Conservation (phyloP, 1,140 invertebrate species). For the Drusus annulatus region DNA sequence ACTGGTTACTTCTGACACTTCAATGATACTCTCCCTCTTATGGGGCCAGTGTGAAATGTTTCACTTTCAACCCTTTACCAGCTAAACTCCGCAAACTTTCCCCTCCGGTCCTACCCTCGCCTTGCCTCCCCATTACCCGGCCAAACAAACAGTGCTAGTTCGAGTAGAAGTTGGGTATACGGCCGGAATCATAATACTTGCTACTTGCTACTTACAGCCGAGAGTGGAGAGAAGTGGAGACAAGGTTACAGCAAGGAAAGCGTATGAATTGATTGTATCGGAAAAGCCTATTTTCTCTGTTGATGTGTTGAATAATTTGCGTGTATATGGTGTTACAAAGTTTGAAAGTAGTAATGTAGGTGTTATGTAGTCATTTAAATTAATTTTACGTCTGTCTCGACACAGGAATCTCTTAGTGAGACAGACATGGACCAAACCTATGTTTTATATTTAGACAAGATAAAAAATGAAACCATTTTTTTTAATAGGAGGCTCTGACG, state of each 20-base stretch:
- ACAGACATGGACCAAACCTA: no score
- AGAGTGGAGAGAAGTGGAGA: constrained; percentile 1
- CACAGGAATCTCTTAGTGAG: no score
- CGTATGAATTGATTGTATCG: no score
- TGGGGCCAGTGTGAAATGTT: constrained; percentile 56
- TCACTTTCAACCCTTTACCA: constrained; percentile 56
- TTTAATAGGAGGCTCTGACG: no score
- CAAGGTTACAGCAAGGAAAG: neutral
- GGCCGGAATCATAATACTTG: neutral
- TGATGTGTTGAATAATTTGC: no score
- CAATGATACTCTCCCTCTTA: constrained; percentile 53
- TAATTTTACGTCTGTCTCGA: no score
- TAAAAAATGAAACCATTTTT: no score
- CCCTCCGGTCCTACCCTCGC: constrained; percentile 8
- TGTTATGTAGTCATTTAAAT: no score
- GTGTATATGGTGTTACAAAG: no score
- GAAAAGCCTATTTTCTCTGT: no score
- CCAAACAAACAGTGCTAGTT: constrained; percentile 20
- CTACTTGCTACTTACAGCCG: neutral
- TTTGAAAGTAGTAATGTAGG: no score
- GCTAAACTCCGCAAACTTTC: constrained; percentile 52
- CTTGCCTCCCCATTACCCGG: neutral
- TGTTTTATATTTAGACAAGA: no score
- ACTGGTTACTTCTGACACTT: constrained; percentile 42
- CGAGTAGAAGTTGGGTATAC: neutral